Base-by-base conservation (phyloP, 2,113 vertebrate species). In the Capra hircus region DNA sequence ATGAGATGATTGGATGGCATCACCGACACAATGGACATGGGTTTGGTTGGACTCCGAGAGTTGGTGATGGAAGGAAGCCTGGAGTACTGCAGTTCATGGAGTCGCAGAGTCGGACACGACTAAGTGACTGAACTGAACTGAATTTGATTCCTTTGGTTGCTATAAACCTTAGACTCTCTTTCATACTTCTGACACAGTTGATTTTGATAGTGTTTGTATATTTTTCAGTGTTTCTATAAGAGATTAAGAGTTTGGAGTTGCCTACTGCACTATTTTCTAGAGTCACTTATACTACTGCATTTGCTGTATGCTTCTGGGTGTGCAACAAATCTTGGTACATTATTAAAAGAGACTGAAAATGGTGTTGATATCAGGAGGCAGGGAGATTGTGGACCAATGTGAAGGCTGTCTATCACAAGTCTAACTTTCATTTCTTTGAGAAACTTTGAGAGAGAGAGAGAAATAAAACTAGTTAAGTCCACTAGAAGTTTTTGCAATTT, bases 91-190 rank as follows among this genome's bases (percentile, higher is more conserved):
- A 0, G 28, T 30, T 62, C 59, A 62, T 30, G 13, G 59, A 13
- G 13, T 62, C 5, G 0, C 59, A 60, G 12, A 14, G 59, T 62
- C 5, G 0, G 28, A 62, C 13, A 7, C 0, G 5, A 62, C 13
- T 62, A 28, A 62, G 28, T 0, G 5, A 15, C 28, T 62, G 59
- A 62, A 62, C 59, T 60, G 59, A 60, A 30, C 59, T 60, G 12
- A 62, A 33, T 33, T 48, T 48, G 28, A 45, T 48, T 59, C 30
- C 36, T 2, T 92, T 81, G 3, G 16, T 85, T 86, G 59, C 36
- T 45, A 2, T 88, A 90, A 92, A 40, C 0, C 9, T 71, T 60
- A 23, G 21, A 64, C 27, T 53, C 0, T 48, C 92, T 59, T 55
- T 15, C 4, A 28, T 27, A 71, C 64, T 36, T 11, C 64, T 71